These are phyloP conservation scores for Meloe dianella DNA, from an alignment of 2,888 invertebrate genomes.

Conservation along the genomic window DNA sequence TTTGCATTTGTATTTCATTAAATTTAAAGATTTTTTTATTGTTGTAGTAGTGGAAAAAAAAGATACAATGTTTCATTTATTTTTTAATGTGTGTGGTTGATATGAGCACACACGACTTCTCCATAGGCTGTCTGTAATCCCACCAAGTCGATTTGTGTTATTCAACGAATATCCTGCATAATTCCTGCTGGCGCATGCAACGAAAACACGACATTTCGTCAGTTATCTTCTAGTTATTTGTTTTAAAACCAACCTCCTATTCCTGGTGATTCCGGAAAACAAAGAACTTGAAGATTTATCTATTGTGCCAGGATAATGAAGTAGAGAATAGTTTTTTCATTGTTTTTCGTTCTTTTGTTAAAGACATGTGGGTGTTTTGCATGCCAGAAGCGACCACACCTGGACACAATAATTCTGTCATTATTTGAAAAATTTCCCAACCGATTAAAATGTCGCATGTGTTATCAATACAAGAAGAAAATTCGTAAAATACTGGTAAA, in stretches of 20 bases:
- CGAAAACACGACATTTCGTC: slow-evolving; percentile 13
- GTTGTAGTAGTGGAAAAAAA: neutral
- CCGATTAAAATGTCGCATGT: slow-evolving; percentile 4
- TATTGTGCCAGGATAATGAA: slow-evolving; percentile 2
- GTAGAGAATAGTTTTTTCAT: neutral
- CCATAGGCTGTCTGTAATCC: slow-evolving; percentile 14
- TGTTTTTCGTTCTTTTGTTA: neutral
- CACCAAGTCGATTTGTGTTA: slow-evolving; percentile 6
- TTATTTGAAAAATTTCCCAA: neutral
- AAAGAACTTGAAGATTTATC: neutral
- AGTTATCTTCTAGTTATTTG: slow-evolving; percentile 13
- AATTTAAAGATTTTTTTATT: too few species aligned
- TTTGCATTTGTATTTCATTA: neutral
- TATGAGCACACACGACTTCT: slow-evolving; percentile 9
- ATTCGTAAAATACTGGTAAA: neutral
- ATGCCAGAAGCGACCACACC: slow-evolving; percentile 28
- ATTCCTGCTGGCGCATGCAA: slow-evolving; percentile 14
- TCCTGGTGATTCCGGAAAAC: neutral
- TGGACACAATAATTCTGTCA: slow-evolving; percentile 12
- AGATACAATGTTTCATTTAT: neutral
- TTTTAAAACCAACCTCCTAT: neutral
- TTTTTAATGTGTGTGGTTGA: neutral
- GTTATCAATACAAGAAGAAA: neutral
- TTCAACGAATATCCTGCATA: slow-evolving; percentile 14
- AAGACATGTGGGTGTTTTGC: slow-evolving; percentile 27